A percentile compares a stretch with the other conserved stretches of the same genome.
Evolutionary conservation across 2,797 vertebrate genomes (phyloP).

Genomic region (Tokudaia tokunoshimensis): DNA sequence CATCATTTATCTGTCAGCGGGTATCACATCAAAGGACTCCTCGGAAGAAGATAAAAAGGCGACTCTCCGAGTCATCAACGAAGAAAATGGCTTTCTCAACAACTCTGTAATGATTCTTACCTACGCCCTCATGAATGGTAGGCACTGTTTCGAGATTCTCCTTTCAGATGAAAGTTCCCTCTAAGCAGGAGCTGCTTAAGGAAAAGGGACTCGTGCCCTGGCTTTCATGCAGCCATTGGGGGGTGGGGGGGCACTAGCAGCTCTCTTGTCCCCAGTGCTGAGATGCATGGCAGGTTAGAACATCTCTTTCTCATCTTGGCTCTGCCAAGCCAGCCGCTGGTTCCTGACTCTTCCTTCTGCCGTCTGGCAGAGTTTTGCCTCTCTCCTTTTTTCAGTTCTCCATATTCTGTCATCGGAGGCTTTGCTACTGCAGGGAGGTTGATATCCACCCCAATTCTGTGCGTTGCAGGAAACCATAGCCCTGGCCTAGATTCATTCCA

Average conservation of each 20-base stretch:
- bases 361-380: background rate
- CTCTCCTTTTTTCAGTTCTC: background rate
- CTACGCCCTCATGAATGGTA: conserved; percentile 98
- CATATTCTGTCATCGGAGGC: background rate
- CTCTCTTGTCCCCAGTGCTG: background rate
- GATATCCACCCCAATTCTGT: background rate
- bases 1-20: conserved; percentile 97
- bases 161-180: conserved; percentile 72
- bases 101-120: conserved; percentile 99
- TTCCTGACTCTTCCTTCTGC: background rate
- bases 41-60: conserved; percentile 96
- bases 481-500: background rate
- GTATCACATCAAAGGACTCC: conserved; percentile 95
- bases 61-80: conserved; percentile 95
- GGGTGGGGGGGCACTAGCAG: background rate
- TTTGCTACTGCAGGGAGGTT: background rate
- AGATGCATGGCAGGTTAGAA: background rate
- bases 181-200: conserved; percentile 8
- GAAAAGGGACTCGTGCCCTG: background rate
- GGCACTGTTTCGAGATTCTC: conserved; percentile 60
- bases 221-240: background rate
- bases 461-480: background rate
- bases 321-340: background rate
- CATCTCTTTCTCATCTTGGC: background rate
- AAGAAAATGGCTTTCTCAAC: conserved; percentile 97